These are phyloP conservation scores for Rhopalosiphum maidis DNA, from an alignment of 1,140 invertebrate genomes.

Conservation along the genomic window DNA sequence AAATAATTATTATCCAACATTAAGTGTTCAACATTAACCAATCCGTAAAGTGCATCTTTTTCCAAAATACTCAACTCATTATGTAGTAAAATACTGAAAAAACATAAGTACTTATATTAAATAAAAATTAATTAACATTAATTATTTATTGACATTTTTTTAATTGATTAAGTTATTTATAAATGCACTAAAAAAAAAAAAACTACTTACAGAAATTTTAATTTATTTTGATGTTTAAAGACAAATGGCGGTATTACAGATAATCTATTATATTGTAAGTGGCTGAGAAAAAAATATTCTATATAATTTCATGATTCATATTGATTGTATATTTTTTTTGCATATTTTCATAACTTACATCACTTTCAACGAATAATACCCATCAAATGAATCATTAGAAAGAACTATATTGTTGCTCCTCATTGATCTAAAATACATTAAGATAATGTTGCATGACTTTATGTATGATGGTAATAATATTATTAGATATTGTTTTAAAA, in stretches of 20 bases:
- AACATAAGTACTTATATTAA: not conserved
- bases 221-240: conserved; percentile 63
- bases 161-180: not conserved
- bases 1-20: conserved; percentile 64
- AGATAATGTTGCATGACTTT: not conserved
- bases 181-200: not conserved
- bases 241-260: conserved; percentile 63
- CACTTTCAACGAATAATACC: not conserved
- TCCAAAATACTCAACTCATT: conserved; percentile 36
- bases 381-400: conserved; percentile 29
- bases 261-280: conserved; percentile 65
- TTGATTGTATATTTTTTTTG: not conserved
- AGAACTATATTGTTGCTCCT: conserved; percentile 8
- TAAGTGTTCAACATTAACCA: not conserved
- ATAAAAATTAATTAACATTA: not conserved
- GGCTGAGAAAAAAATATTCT: conserved; percentile 61
- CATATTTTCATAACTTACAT: not conserved
- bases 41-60: conserved; percentile 6
- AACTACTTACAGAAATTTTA: conserved; percentile 63
- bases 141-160: not conserved
- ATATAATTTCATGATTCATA: not conserved
- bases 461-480: not conserved
- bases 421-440: not conserved
- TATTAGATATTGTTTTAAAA: not conserved
- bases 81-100: conserved; percentile 17